Evolutionary conservation across 2,888 invertebrate species (phyloP), one percentile per base, ranked within the genome.

Genomic region (Tyria jacobaeae): DNA sequence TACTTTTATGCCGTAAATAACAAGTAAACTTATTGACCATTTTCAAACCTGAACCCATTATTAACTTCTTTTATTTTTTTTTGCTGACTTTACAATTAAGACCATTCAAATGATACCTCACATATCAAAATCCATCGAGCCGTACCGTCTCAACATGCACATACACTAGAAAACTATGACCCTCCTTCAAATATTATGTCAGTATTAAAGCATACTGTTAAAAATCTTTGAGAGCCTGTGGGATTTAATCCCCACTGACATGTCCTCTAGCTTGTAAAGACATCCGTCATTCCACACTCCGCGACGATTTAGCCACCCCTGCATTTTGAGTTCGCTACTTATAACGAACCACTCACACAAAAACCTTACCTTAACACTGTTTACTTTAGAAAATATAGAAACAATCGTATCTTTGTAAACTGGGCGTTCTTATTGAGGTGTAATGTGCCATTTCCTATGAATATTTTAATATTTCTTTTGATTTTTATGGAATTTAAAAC

Each of bases 391-490:
- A 58, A 44, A 52, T 49, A 51, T 12, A 52, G 5, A 21, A 49
- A 14, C 17, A 50, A 24, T 53, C n/a, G 72, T 81, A 7, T 81
- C 84, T 58, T 15, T 2, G 39, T 52, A 73, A 54, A 62, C 34
- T 71, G 69, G 66, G 6, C 14, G 31, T 27, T 66, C 71, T 79
- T 81, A 81, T 73, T 76, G 71, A 79, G 81, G 78, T 85, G 84
- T 91, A 91, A 92, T 90, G 85, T 89, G 91, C 85, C 87, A 91
- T 90, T 91, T 91, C 91, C 92, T 85, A 89, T 89, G 77, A 72
- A 79, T 51, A 66, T 71, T 72, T 70, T 71, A 62, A 60, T 68
- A 65, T 79, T 81, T 79, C 74, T 69, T 57, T 63, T 68, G 58
- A 74, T 71, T 81, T 79, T 80, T 71, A 72, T 64, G 66, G 59